phyloP scores from a whole-genome alignment of 2,797 vertebrate genomes.

The Carapus acus region DNA sequence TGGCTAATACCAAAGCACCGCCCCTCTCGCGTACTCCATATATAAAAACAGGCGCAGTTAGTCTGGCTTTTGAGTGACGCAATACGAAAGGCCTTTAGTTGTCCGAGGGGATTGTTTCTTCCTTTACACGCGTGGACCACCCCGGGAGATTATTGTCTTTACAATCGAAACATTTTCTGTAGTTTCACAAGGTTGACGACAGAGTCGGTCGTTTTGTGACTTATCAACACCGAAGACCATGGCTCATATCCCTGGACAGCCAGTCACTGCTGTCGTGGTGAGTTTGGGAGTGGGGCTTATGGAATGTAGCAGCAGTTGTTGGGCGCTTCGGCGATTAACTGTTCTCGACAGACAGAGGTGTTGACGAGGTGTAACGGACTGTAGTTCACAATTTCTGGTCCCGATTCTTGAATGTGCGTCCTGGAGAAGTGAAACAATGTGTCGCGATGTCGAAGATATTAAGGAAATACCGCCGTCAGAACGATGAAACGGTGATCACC shows the following conservation, averaged over 20 bases:
- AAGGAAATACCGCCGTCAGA: too few species aligned
- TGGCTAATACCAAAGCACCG: too few species aligned
- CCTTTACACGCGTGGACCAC: not conserved
- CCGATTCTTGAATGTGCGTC: not conserved
- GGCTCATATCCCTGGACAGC: conserved; percentile 71
- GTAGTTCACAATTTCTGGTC: accelerated
- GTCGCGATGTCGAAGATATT: too few species aligned
- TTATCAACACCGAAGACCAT: conserved; percentile 32
- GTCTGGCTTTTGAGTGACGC: conserved; percentile 59
- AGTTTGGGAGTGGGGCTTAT: conserved; percentile 43
- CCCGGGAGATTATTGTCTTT: conserved; percentile 37
- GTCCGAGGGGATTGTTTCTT: conserved; percentile 23
- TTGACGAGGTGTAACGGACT: not conserved
- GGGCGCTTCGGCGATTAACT: not conserved
- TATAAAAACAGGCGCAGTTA: not conserved
- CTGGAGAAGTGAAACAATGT: not conserved
- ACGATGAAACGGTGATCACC: too few species aligned
- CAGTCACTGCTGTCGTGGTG: conserved; percentile 75
- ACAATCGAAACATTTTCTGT: not conserved
- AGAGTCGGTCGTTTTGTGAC: not conserved
- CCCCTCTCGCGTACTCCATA: conserved; percentile 13
- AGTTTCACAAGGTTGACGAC: too few species aligned
- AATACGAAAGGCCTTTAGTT: conserved; percentile 38
- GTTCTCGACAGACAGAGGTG: not conserved
- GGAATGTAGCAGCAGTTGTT: conserved; percentile 40